A percentile compares a stretch with the other conserved stretches of the same genome.
These are phyloP conservation scores for Microtus montanus DNA, from an alignment of 2,113 vertebrate species.

Conservation along the genomic window DNA sequence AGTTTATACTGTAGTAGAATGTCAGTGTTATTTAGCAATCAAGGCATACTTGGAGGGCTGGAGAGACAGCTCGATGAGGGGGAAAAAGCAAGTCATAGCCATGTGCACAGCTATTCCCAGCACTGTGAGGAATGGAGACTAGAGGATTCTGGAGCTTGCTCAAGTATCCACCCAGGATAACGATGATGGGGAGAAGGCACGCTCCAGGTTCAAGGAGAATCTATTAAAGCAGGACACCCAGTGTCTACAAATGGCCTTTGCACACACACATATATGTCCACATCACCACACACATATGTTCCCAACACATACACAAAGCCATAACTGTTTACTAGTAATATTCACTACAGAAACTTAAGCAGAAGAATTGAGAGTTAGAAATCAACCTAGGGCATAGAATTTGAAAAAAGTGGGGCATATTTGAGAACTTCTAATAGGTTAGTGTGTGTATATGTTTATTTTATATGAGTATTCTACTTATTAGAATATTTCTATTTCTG, in stretches of 20 bases:
- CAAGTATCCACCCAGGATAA: background rate
- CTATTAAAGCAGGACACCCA: background rate
- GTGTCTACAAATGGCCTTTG: background rate
- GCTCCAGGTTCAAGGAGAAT: background rate
- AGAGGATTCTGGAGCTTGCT: background rate
- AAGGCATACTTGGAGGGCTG: background rate
- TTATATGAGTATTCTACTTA: background rate
- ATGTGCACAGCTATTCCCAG: background rate
- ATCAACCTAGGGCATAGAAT: background rate
- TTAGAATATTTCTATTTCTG: background rate
- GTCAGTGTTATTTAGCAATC: slow-evolving; percentile 30
- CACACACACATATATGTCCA: background rate
- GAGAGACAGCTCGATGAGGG: background rate
- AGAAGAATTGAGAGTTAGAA: background rate
- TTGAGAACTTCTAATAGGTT: background rate
- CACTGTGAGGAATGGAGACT: background rate
- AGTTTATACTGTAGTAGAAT: slow-evolving; percentile 41
- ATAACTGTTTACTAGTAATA: background rate
- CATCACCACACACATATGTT: background rate
- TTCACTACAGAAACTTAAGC: background rate
- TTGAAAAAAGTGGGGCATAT: background rate
- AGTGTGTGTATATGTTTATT: background rate
- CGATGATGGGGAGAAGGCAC: background rate
- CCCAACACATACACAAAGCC: background rate
- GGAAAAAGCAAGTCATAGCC: background rate